Conservation (phyloP, 1,140 invertebrate genomes). For the Triops longicaudatus region DNA sequence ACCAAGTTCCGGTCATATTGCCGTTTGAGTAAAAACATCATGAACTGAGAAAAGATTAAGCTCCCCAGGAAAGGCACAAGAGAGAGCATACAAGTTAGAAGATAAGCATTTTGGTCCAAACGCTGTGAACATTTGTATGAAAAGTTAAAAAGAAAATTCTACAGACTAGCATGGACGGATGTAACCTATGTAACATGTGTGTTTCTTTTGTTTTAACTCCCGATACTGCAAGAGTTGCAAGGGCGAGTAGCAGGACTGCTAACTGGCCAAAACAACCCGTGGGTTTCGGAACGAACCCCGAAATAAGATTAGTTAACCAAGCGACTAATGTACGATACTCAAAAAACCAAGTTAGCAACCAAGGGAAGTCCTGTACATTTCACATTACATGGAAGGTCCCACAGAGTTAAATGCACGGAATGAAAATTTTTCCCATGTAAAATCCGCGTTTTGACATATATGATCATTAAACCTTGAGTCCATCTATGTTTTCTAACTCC, state of each 20-base stretch:
- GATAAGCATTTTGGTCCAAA: neutral
- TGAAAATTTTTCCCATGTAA: too few relatives aligned
- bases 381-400: neutral
- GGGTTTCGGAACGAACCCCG: neutral
- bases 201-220: too few relatives aligned
- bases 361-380: neutral
- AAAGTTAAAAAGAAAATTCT: neutral
- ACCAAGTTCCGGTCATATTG: neutral
- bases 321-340: neutral
- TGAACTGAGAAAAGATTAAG: neutral
- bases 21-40: too few relatives aligned
- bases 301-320: neutral
- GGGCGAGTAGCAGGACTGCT: neutral
- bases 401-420: neutral
- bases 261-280: neutral
- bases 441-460: neutral
- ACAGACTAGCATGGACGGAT: slow-evolving; percentile 3
- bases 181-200: too few relatives aligned
- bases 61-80: neutral
- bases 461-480: neutral
- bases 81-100: neutral
- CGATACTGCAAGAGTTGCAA: too few relatives aligned
- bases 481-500: neutral
- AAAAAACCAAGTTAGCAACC: neutral
- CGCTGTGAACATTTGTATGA: neutral